These are phyloP conservation scores for Bimastos eiseni DNA, from an alignment of 2,888 invertebrate genomes.

Conservation along the genomic window DNA sequence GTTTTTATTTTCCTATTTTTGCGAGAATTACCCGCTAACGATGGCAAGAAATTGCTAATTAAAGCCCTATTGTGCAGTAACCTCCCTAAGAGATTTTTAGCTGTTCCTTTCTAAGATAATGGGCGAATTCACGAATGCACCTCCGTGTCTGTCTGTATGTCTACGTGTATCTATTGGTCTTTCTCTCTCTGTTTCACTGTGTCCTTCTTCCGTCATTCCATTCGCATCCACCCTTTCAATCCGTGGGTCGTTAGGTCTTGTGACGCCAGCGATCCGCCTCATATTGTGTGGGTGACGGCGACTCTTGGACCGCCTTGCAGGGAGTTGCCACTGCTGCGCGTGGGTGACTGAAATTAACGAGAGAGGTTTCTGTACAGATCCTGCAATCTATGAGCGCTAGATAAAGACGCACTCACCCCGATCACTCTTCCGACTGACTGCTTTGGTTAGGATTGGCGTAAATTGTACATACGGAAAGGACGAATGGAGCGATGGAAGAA, in stretches of 20 bases:
- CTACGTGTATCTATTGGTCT: neutral
- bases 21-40: too few relatives aligned
- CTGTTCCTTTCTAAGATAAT: too few relatives aligned
- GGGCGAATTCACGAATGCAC: neutral
- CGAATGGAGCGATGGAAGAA: neutral
- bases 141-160: neutral
- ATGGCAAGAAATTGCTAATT: too few relatives aligned
- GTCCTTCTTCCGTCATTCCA: neutral
- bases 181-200: neutral
- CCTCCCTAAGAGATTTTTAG: too few relatives aligned
- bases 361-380: neutral
- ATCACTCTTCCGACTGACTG: neutral
- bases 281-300: neutral
- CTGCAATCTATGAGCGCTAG: neutral
- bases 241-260: neutral
- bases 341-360: neutral
- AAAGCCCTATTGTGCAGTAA: too few relatives aligned
- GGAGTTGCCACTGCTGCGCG: neutral
- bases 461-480: neutral
- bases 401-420: neutral
- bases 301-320: neutral
- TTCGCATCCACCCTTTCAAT: neutral
- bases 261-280: neutral
- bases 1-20: too few relatives aligned
- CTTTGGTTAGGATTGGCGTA: neutral